Conservation (phyloP, 2,797 vertebrate species). For the Pelochelys cantorii region DNA sequence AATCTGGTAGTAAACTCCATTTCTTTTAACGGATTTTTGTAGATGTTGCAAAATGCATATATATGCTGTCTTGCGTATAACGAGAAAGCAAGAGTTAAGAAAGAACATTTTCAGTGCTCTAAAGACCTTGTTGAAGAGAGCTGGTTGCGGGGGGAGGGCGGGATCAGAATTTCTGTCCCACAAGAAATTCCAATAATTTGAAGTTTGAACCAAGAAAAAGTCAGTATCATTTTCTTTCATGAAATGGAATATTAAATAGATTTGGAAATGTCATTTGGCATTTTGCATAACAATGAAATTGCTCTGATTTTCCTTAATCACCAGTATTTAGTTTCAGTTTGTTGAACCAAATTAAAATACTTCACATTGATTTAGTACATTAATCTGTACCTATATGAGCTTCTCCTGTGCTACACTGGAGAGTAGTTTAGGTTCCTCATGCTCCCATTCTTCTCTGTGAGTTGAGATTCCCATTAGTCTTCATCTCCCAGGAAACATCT, state of each 20-base stretch:
- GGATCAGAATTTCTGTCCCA: not conserved
- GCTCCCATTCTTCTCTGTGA: not conserved
- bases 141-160: too few relatives aligned
- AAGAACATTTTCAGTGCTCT: not conserved
- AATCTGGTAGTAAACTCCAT: not conserved
- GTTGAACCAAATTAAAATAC: not conserved
- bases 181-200: not conserved
- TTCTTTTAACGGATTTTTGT: not conserved
- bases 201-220: not conserved
- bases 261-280: not conserved
- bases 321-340: not conserved
- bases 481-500: not conserved
- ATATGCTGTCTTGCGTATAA: not conserved
- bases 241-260: not conserved
- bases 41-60: not conserved
- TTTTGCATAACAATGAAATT: not conserved
- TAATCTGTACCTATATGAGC: not conserved
- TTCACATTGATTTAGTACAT: not conserved
- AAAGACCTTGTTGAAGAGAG: not conserved
- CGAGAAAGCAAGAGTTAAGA: not conserved
- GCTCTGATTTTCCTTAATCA: accelerated
- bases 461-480: not conserved
- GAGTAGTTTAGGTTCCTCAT: not conserved
- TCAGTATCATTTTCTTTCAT: not conserved
- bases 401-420: not conserved